Conservation (phyloP, 2,113 vertebrate species). For the Phycodurus eques region DNA sequence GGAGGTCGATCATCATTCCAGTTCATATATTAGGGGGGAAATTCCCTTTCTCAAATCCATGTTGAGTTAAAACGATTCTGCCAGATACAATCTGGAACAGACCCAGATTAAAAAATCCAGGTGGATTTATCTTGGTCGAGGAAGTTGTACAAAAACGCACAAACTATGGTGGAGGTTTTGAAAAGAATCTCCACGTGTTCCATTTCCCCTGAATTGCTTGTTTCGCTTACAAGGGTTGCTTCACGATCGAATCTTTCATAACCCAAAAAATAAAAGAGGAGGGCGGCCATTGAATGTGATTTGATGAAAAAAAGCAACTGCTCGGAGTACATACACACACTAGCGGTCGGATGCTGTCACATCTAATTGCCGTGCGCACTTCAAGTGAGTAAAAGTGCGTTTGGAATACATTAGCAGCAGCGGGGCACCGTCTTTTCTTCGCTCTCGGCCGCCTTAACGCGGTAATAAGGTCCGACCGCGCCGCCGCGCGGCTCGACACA, state of each 20-base stretch:
- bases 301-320: conserved; percentile 25
- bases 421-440: not conserved
- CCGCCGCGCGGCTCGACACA: conserved; percentile 2
- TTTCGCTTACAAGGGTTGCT: conserved; percentile 15
- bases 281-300: conserved; percentile 9
- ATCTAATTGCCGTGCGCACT: conserved; percentile 24
- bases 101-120: not conserved
- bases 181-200: not conserved
- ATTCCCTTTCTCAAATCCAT: not conserved
- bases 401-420: conserved; percentile 6
- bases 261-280: conserved; percentile 24
- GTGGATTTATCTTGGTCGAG: not conserved
- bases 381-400: conserved; percentile 13
- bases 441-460: conserved; percentile 28
- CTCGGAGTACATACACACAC: conserved; percentile 8
- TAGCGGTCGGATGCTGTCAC: conserved; percentile 10
- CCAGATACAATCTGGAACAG: not conserved
- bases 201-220: not conserved
- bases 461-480: conserved; percentile 17
- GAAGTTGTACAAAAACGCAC: not conserved
- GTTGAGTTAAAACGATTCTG: not conserved
- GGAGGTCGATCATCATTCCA: too few relatives aligned
- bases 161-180: not conserved
- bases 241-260: conserved; percentile 24
- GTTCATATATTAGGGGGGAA: too few relatives aligned